Evolutionary conservation across 2,888 invertebrate genomes (phyloP).

Genomic region (Nudaria mundana): DNA sequence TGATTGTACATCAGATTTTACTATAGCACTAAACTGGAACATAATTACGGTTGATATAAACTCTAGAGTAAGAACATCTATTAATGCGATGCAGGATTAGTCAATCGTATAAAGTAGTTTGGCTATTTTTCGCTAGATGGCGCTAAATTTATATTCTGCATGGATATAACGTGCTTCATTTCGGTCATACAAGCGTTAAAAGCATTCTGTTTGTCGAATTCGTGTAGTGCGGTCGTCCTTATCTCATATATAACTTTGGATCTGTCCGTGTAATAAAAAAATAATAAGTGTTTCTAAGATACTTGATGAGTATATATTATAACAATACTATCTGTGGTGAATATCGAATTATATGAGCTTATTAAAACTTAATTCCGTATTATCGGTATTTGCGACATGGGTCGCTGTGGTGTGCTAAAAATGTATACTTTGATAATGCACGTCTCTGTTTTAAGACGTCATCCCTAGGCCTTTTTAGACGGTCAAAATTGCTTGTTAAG

Average conservation of each 20-base stretch:
- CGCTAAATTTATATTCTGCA: no score
- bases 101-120: no score
- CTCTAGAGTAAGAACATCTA: no score
- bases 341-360: conserved; percentile 81
- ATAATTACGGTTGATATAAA: no score
- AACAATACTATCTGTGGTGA: conserved; percentile 76
- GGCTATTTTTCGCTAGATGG: no score
- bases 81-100: no score
- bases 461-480: conserved; percentile 1
- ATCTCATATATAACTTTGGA: conserved; percentile 67
- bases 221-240: conserved; percentile 73
- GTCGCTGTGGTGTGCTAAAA: conserved; percentile 44
- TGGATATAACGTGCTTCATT: no score
- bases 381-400: conserved; percentile 46
- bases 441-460: conserved; percentile 36
- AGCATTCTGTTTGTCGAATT: no score
- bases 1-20: no score
- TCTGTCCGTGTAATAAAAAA: conserved; percentile 63
- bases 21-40: no score
- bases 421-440: conserved; percentile 56
- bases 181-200: no score
- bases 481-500: conserved; percentile 1
- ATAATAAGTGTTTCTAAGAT: conserved; percentile 63
- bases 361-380: conserved; percentile 73
- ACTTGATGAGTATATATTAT: conserved; percentile 46